Evolutionary conservation across 2,113 vertebrate genomes (phyloP).

Genomic region (Engraulis encrasicolus): DNA sequence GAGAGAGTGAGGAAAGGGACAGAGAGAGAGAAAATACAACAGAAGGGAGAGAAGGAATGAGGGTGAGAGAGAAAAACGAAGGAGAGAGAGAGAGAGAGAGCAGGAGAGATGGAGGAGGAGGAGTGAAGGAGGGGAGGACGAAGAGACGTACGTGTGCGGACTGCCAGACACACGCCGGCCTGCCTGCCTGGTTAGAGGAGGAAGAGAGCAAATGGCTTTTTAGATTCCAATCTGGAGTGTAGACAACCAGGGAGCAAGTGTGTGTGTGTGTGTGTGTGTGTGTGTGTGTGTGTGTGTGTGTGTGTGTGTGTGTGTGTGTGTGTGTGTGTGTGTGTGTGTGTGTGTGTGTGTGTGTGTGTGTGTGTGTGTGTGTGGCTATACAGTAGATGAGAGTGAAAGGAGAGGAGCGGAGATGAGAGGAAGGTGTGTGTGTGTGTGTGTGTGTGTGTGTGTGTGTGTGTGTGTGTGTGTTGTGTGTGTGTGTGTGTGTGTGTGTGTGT

Average conservation of each 20-base stretch:
- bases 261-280: not conserved
- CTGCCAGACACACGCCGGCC: conserved; percentile 65
- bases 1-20: not conserved
- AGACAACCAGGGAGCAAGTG: conserved; percentile 9
- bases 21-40: conserved; percentile 22
- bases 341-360: not conserved
- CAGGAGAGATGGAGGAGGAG: conserved; percentile 16
- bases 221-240: conserved; percentile 72
- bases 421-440: no score
- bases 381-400: no score
- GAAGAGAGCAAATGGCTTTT: conserved; percentile 70
- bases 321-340: conserved; percentile 30
- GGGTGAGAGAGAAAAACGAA: not conserved
- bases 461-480: no score
- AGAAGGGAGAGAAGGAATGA: not conserved
- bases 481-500: no score
- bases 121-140: not conserved
- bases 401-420: no score
- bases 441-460: no score
- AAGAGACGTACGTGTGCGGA: conserved; percentile 64
- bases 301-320: conserved; percentile 15
- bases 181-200: conserved; percentile 59
- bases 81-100: conserved; percentile 21
- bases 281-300: not conserved
- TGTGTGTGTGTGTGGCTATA: no score